Evolutionary conservation across 2,888 invertebrate genomes (phyloP).

Genomic region (Cephonodes hylas): DNA sequence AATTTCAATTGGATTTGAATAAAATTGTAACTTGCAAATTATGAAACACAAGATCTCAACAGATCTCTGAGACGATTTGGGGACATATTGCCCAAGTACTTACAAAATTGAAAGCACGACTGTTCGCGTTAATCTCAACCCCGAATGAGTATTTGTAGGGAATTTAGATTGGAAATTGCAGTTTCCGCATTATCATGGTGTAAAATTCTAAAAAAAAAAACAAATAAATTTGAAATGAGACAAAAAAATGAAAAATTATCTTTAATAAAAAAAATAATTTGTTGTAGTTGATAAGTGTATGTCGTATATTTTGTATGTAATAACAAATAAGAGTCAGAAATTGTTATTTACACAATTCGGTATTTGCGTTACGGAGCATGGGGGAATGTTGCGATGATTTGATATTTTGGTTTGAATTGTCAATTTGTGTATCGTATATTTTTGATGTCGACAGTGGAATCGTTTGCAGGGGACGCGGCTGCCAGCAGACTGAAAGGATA

Average conservation of each 20-base stretch:
- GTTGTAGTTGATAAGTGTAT: slow-evolving; percentile 13
- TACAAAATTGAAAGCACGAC: not conserved
- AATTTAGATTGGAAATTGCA: not conserved
- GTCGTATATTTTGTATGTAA: not conserved
- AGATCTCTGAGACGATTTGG: not conserved
- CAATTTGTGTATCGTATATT: not conserved
- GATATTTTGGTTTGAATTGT: slow-evolving; percentile 21
- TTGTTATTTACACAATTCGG: not conserved
- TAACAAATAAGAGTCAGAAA: not conserved
- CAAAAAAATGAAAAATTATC: not conserved
- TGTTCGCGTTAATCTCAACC: not conserved
- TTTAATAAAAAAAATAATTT: not conserved
- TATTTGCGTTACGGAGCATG: not conserved
- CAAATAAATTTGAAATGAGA: not conserved
- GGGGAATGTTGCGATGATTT: slow-evolving; percentile 21
- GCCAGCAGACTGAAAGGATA: not conserved
- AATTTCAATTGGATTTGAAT: not conserved
- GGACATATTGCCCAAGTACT: not conserved
- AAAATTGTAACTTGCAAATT: slow-evolving; percentile 1
- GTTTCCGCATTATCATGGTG: not conserved
- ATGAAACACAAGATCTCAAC: slow-evolving; percentile 1
- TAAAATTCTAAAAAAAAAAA: not conserved
- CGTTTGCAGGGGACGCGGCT: not conserved
- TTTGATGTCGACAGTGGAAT: not conserved
- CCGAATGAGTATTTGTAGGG: not conserved